Base-by-base conservation (phyloP, 2,113 vertebrate genomes). In the Cyanocitta stelleri region DNA sequence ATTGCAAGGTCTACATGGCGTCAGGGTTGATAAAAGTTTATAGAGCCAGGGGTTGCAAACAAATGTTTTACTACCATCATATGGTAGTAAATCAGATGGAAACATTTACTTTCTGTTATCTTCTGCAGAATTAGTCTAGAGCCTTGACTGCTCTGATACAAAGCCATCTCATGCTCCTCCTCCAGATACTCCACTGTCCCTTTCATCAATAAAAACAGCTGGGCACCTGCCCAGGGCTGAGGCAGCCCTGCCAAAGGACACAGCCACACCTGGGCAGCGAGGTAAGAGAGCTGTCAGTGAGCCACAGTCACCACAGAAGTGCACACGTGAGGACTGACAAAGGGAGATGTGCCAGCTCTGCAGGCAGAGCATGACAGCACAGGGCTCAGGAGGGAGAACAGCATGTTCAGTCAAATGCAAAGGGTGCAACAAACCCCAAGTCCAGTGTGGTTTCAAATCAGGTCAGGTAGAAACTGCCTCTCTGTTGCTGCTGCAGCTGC, bases 121-220 rank as follows among this genome's bases (percentile, higher is more conserved):
- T 81, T 7, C 63, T 80, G 63, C 12, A 93, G 55, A 86, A 62
- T 62, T 30, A 83, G 20, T 24, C 10, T 3, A 74, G 32, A 76
- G 24, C 32, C 10, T 56, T 5, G 1, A 22, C 33, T 63, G 21
- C 15, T 33, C 24, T 29, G 6, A 15, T 1, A 35, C 20, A 51
- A 76, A 96, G 15, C 21, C 3, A 1, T 46, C 30, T 86, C 2
- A 0, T 35, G 12, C 9, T 90, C 37, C 27, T 82, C 24, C 27
- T 24, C 30, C 0, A 0, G 16, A 30, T 29, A 32, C 6, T 33
- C 26, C 3, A 0, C 10, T 35, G 30, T 41, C 24, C 37, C 35
- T 56, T 61, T 64, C 44, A 58, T 7, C 37, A 37, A 32, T 0
- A 2, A 62, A 41, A 43, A 22, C 16, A 72, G 17, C 35, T 23